Percentiles rank a stretch among this genome's conserved stretches.
Evolutionary conservation across 2,113 vertebrate species (phyloP).

Genomic region (Herpailurus yagouaroundi): DNA sequence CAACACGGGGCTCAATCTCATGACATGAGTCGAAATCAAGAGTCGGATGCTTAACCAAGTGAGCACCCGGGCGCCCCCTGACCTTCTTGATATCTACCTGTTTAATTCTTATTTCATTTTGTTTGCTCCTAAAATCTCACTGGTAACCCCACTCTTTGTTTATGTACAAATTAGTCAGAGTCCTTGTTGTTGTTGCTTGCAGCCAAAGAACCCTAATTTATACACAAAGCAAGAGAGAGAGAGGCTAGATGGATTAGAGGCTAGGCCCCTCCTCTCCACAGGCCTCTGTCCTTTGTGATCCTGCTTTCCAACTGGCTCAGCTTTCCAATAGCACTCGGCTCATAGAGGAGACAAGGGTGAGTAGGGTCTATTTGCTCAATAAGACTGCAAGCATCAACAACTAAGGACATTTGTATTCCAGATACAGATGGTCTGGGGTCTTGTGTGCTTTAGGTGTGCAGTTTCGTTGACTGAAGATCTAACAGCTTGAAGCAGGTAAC

Average conservation of each 20-base stretch:
- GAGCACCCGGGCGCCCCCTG: too few species aligned
- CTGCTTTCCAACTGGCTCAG: background rate
- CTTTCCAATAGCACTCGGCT: background rate
- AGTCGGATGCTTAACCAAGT: too few species aligned
- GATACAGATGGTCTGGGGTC: background rate
- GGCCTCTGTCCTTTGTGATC: background rate
- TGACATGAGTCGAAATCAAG: too few species aligned
- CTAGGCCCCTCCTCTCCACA: background rate
- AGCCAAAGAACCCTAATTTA: constrained; percentile 2
- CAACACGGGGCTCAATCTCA: too few species aligned
- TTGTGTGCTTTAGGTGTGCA: background rate
- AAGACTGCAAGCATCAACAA: background rate
- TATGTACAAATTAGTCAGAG: background rate
- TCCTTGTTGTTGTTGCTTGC: background rate
- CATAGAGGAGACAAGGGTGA: background rate
- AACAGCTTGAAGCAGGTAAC: background rate
- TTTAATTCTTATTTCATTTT: constrained; percentile 32
- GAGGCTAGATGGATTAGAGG: background rate
- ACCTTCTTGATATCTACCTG: background rate
- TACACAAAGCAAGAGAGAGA: background rate
- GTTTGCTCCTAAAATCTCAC: constrained; percentile 29
- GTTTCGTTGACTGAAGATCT: background rate
- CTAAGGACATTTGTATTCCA: background rate
- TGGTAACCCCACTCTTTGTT: background rate
- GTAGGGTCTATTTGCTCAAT: background rate